A percentile compares a stretch with the other conserved stretches of the same genome.
Evolutionary conservation across 2,113 vertebrate genomes (phyloP).

Genomic region (Lamprologus sp.): DNA sequence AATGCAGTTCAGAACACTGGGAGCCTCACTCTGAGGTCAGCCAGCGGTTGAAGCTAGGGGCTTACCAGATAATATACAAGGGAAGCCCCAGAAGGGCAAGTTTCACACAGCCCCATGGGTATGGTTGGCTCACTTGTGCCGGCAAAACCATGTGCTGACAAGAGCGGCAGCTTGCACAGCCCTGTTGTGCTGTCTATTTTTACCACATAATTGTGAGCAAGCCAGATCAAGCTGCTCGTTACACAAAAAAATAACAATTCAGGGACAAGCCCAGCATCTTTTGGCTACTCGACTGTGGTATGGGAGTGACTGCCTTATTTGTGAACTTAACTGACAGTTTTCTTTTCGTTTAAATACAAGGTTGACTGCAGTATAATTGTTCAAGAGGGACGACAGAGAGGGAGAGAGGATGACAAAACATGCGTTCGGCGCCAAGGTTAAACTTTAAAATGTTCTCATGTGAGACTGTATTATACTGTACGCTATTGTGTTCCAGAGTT

Average conservation of each 20-base stretch:
- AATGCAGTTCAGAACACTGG: not conserved
- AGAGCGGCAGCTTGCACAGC: constrained; percentile 39
- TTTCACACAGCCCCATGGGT: constrained; percentile 39
- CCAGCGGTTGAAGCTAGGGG: constrained; percentile 6
- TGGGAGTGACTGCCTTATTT: constrained; percentile 72
- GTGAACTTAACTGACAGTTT: constrained; percentile 70
- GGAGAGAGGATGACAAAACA: constrained; percentile 54
- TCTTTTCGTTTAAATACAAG: constrained; percentile 68
- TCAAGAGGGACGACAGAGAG: constrained; percentile 36
- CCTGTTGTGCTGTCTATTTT: constrained; percentile 63
- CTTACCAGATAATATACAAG: constrained; percentile 18
- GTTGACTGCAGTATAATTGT: constrained; percentile 64
- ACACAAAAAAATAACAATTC: constrained; percentile 62
- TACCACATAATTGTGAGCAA: constrained; percentile 71
- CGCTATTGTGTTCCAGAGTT: constrained; percentile 15
- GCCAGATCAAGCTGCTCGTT: constrained; percentile 64
- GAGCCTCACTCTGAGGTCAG: constrained; percentile 24
- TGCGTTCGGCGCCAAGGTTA: constrained; percentile 53
- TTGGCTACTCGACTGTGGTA: constrained; percentile 66
- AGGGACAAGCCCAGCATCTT: constrained; percentile 64
- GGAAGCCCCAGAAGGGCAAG: constrained; percentile 54
- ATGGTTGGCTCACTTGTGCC: constrained; percentile 18
- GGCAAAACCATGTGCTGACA: constrained; percentile 62
- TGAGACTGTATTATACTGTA: constrained; percentile 43
- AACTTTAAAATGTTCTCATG: constrained; percentile 37